Percentiles rank a stretch among this genome's conserved stretches.
Conservation (phyloP, 2,888 invertebrate genomes). For the Dexiosoma caninum region DNA sequence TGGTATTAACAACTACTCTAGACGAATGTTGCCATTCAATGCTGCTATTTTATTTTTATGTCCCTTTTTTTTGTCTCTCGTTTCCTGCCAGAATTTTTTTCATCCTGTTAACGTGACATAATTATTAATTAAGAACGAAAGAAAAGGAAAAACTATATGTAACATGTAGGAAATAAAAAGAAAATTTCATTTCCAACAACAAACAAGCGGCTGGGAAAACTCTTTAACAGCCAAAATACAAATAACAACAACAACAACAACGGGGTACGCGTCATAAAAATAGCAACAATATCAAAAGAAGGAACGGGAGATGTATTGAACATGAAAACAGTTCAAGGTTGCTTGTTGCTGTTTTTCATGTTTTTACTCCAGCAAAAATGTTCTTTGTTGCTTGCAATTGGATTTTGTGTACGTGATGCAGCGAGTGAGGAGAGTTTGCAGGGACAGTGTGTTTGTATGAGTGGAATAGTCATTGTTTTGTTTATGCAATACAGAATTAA, state of each 20-base stretch:
- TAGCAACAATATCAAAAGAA: neutral
- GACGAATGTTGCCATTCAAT: neutral
- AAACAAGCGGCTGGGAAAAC: conserved; percentile 8
- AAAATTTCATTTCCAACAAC: conserved; percentile 9
- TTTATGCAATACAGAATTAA: conserved; percentile 41
- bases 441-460: neutral
- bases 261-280: neutral
- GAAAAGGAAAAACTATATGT: neutral
- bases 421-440: neutral
- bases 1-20: too few species aligned
- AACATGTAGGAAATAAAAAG: neutral
- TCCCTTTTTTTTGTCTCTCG: neutral
- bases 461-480: neutral
- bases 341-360: conserved; percentile 30
- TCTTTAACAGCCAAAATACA: conserved; percentile 1
- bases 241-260: neutral
- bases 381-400: conserved; percentile 10
- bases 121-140: conserved; percentile 58
- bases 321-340: conserved; percentile 61
- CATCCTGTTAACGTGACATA: conserved; percentile 26
- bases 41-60: neutral
- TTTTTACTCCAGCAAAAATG: neutral
- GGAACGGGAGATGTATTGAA: neutral
- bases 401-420: neutral
- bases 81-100: neutral